Percentiles rank a stretch among this genome's conserved stretches.
These are phyloP conservation scores for Oryzias curvinotus DNA, from an alignment of 2,113 vertebrate species.

Conservation along the genomic window DNA sequence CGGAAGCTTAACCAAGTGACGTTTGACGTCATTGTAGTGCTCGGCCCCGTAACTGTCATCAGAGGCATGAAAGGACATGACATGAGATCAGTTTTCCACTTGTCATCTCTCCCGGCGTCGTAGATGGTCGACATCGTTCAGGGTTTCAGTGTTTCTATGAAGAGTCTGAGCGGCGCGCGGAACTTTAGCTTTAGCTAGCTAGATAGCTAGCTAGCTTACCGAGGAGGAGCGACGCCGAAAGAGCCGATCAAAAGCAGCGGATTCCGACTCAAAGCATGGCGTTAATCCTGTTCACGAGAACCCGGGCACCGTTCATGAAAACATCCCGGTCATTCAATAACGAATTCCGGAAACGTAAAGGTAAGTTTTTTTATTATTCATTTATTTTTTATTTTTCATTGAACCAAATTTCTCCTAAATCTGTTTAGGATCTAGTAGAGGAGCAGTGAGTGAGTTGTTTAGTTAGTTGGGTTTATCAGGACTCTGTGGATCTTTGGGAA, in stretches of 20 bases:
- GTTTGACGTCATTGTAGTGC: conserved; percentile 50
- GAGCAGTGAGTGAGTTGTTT: neutral
- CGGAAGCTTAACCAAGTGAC: neutral
- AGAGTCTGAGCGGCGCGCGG: neutral
- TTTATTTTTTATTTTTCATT: neutral
- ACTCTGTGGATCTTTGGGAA: neutral
- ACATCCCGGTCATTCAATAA: conserved; percentile 72
- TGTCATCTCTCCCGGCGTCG: neutral
- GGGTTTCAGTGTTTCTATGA: neutral
- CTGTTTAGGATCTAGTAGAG: conserved; percentile 10
- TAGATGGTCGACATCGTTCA: conserved; percentile 1
- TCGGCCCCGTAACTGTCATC: conserved; percentile 47
- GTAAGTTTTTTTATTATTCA: conserved; percentile 14
- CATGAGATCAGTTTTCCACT: conserved; percentile 27
- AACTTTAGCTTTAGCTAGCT: conserved; percentile 17
- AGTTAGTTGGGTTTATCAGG: neutral
- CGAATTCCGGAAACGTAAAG: conserved; percentile 74
- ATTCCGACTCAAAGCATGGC: conserved; percentile 66
- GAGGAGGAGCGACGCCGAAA: neutral
- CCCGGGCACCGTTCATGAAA: conserved; percentile 72
- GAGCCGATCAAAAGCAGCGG: conserved; percentile 4
- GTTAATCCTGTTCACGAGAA: conserved; percentile 79
- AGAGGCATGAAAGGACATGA: conserved; percentile 47
- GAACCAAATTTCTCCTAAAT: neutral
- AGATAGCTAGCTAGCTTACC: conserved; percentile 15